These are phyloP conservation scores for Athalia cordata DNA, from an alignment of 2,888 invertebrate species.

Conservation along the genomic window DNA sequence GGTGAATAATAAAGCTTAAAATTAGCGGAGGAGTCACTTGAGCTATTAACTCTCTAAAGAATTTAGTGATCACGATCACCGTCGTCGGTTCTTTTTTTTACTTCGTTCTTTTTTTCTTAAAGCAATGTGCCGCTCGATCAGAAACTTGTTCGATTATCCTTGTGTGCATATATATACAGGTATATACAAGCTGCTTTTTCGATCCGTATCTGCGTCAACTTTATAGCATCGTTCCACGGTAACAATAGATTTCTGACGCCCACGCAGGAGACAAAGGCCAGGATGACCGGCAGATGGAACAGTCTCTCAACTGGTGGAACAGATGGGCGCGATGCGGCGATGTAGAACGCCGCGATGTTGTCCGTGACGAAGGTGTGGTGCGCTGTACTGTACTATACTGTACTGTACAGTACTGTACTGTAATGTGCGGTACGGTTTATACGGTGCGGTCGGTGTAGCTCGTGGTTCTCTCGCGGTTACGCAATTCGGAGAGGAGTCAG, in stretches of 20 bases:
- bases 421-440: too few relatives aligned
- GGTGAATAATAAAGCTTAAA: background rate
- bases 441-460: conserved; percentile 31
- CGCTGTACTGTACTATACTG: conserved; percentile 17
- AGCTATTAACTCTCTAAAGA: conserved; percentile 12
- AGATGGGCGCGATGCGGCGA: conserved; percentile 57
- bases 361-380: conserved; percentile 65
- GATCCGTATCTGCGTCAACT: conserved; percentile 41
- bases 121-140: conserved; percentile 5
- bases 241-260: conserved; percentile 64
- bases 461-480: conserved; percentile 53
- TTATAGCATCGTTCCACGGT: conserved; percentile 49
- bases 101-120: background rate
- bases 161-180: conserved; percentile 23
- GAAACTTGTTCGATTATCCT: conserved; percentile 30
- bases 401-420: too few relatives aligned
- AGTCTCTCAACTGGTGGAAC: conserved; percentile 38
- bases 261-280: conserved; percentile 65
- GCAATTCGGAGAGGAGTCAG: conserved; percentile 63
- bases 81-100: background rate
- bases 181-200: conserved; percentile 15
- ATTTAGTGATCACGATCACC: background rate
- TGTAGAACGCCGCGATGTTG: conserved; percentile 61
- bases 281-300: conserved; percentile 56
- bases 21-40: conserved; percentile 30